Evolutionary conservation across 2,113 vertebrate genomes (phyloP).

Genomic region (Acanthochromis polyacanthus): DNA sequence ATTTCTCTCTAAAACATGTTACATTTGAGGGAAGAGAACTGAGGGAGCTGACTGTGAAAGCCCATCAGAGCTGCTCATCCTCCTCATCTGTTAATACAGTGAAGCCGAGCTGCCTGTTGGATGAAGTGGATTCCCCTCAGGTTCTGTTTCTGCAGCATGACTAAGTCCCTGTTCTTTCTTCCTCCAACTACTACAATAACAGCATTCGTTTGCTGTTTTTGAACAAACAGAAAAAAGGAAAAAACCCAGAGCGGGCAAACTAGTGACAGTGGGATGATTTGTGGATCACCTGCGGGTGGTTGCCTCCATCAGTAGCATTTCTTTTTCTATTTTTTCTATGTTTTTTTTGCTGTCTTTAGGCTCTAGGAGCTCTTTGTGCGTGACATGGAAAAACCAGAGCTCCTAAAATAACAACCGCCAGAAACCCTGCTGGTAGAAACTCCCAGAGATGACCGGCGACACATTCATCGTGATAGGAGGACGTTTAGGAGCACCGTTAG

Average conservation of each 20-base stretch:
- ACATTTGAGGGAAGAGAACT: conserved; percentile 48
- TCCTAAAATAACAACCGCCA: conserved; percentile 51
- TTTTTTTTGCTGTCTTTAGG: conserved; percentile 9
- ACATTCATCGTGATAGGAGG: background rate
- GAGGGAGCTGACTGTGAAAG: conserved; percentile 53
- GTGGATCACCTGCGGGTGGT: conserved; percentile 48
- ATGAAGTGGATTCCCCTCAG: conserved; percentile 63
- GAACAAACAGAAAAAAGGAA: conserved; percentile 24
- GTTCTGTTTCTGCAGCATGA: conserved; percentile 62
- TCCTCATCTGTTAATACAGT: conserved; percentile 64
- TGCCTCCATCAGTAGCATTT: conserved; percentile 38
- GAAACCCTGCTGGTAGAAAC: conserved; percentile 36
- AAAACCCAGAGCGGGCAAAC: conserved; percentile 24
- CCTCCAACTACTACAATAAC: conserved; percentile 53
- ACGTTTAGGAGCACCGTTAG: background rate
- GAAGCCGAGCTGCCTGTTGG: conserved; percentile 55
- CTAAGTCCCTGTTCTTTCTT: conserved; percentile 60
- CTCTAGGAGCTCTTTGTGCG: conserved; percentile 43
- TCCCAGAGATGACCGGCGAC: conserved; percentile 27
- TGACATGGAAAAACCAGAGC: conserved; percentile 38
- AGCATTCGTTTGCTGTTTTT: conserved; percentile 50
- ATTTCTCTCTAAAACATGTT: conserved; percentile 23
- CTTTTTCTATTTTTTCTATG: conserved; percentile 3
- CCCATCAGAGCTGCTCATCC: conserved; percentile 60
- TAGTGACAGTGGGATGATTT: conserved; percentile 53